Conservation (phyloP, 2,797 vertebrate genomes). For the Myiotriccus ornatus region DNA sequence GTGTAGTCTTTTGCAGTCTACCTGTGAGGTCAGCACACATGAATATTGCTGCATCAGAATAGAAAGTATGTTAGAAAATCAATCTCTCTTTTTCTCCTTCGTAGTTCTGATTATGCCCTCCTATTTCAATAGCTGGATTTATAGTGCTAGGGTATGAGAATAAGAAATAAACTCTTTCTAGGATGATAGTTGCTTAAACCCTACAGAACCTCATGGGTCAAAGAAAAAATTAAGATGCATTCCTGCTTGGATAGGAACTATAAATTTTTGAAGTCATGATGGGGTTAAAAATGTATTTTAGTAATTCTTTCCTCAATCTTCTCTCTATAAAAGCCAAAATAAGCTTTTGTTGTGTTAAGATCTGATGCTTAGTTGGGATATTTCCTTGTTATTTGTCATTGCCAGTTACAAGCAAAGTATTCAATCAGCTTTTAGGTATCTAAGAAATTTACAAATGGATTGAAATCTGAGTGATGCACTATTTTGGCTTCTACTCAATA, state of each 20-base stretch:
- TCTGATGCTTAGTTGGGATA: not conserved
- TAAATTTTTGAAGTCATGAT: not conserved
- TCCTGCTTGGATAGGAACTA: not conserved
- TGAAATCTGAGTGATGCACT: not conserved
- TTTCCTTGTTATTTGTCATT: not conserved
- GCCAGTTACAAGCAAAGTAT: not conserved
- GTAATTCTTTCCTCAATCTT: not conserved
- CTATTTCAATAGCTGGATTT: not conserved
- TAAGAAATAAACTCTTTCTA: not conserved
- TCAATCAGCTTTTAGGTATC: not conserved
- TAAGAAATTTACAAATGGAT: not conserved
- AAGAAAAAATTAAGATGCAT: not conserved
- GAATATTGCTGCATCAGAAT: not conserved
- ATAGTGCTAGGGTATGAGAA: not conserved
- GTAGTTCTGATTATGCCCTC: not conserved
- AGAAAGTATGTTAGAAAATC: not conserved
- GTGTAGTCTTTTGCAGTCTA: not conserved
- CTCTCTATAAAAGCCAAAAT: not conserved
- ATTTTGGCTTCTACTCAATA: not conserved
- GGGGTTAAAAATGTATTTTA: not conserved
- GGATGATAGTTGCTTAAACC: not conserved
- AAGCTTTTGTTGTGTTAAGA: not conserved
- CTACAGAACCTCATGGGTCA: not conserved
- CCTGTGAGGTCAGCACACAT: not conserved
- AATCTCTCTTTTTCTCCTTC: not conserved